These are phyloP conservation scores for Eucera pruinosa DNA, from an alignment of 2,888 invertebrate genomes.

Conservation along the genomic window DNA sequence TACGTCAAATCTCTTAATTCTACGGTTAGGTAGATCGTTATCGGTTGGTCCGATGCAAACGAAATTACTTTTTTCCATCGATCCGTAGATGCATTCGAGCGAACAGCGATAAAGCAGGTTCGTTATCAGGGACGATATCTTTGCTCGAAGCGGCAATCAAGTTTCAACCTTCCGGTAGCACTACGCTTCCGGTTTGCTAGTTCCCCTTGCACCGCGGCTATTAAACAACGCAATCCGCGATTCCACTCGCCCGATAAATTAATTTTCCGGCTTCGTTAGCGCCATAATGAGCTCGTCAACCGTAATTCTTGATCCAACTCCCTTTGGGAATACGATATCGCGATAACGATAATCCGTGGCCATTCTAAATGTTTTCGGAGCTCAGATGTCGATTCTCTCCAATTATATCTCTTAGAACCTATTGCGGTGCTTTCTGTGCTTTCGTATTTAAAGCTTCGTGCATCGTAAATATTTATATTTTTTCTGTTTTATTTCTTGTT, in stretches of 20 bases:
- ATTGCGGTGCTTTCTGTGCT: too few relatives aligned
- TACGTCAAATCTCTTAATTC: too few relatives aligned
- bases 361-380: too few relatives aligned
- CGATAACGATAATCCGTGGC: conserved; percentile 23
- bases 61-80: conserved; percentile 25
- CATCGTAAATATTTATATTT: too few relatives aligned
- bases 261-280: conserved; percentile 71
- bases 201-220: conserved; percentile 56
- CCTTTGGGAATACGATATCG: conserved; percentile 10
- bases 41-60: conserved; percentile 10
- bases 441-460: too few relatives aligned
- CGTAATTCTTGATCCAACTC: conserved; percentile 31
- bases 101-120: conserved; percentile 55
- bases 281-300: conserved; percentile 67
- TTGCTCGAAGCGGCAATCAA: conserved; percentile 59
- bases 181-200: conserved; percentile 54
- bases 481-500: too few relatives aligned
- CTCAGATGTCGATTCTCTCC: too few relatives aligned
- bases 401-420: too few relatives aligned
- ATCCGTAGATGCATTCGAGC: conserved; percentile 25
- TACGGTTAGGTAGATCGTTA: conserved; percentile 10
- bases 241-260: conserved; percentile 68
- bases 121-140: conserved; percentile 63
- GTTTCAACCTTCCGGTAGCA: conserved; percentile 60
- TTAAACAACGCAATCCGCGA: conserved; percentile 70